Conservation (phyloP, 2,888 invertebrate genomes). For the Octonoba sinensis region DNA sequence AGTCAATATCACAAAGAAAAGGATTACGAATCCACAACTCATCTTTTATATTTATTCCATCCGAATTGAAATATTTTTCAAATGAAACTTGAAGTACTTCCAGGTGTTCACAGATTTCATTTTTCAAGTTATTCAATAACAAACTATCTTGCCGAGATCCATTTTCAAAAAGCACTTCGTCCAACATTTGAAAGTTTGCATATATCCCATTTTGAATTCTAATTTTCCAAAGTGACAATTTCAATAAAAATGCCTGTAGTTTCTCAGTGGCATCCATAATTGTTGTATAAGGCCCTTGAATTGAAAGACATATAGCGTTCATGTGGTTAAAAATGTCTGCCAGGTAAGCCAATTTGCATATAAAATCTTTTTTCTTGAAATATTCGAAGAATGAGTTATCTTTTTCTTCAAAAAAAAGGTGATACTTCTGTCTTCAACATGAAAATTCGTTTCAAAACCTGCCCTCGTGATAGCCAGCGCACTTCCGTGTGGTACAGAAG, state of each 20-base stretch:
- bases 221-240: conserved; percentile 43
- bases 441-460: conserved; percentile 42
- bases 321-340: too few relatives aligned
- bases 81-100: too few relatives aligned
- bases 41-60: conserved; percentile 38
- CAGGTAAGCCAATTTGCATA: too few relatives aligned
- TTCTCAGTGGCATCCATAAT: conserved; percentile 43
- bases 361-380: too few relatives aligned
- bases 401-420: too few relatives aligned
- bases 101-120: too few relatives aligned
- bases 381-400: too few relatives aligned
- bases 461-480: conserved; percentile 42
- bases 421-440: conserved; percentile 41
- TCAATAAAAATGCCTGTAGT: conserved; percentile 47
- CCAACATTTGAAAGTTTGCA: conserved; percentile 50
- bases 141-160: conserved; percentile 39
- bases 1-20: conserved; percentile 41
- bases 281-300: conserved; percentile 41
- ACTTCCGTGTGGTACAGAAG: conserved; percentile 55
- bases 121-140: too few relatives aligned
- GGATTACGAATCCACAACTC: conserved; percentile 41
- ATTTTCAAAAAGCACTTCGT: conserved; percentile 49
- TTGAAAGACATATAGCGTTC: conserved; percentile 15
- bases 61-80: conserved; percentile 25
- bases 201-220: conserved; percentile 49